Conservation (phyloP, 1,140 invertebrate species). For the Nymphalis io region DNA sequence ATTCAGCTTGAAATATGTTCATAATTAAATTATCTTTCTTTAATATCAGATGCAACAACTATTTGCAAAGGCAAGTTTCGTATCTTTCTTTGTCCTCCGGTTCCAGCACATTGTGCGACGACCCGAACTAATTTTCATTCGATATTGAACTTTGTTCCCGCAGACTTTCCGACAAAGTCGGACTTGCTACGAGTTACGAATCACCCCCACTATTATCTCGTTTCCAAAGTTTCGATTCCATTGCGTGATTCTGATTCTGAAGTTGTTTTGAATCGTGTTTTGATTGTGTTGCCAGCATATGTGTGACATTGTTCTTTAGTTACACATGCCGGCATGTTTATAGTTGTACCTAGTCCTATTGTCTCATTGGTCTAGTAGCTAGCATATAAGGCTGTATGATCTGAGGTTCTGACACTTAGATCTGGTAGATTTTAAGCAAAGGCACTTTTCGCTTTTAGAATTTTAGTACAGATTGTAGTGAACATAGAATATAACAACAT, state of each 20-base stretch:
- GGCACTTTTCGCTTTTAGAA: no score
- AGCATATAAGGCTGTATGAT: no score
- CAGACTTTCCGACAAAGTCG: constrained; percentile 31
- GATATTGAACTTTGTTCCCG: constrained; percentile 36
- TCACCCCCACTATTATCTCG: constrained; percentile 41
- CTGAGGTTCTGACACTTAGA: no score
- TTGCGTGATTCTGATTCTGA: constrained; percentile 49
- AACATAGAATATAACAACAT: no score
- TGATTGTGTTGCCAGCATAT: constrained; percentile 53
- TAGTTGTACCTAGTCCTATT: not conserved
- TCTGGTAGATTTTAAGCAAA: no score
- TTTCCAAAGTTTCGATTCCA: constrained; percentile 46
- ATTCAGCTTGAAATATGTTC: not conserved
- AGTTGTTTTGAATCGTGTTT: constrained; percentile 66
- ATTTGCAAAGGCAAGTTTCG: constrained; percentile 19
- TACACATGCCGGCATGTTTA: constrained; percentile 12
- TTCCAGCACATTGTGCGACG: constrained; percentile 25
- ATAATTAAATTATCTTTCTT: constrained; percentile 6
- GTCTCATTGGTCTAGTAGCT: no score
- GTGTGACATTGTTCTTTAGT: constrained; percentile 19
- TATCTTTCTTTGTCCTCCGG: constrained; percentile 31
- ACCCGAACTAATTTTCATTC: constrained; percentile 31
- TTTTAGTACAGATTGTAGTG: no score
- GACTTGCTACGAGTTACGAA: constrained; percentile 35
- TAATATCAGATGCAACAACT: constrained; percentile 18